Evolutionary conservation across 2,797 vertebrate genomes (phyloP), one percentile per base, ranked within the genome.

Genomic region (Tenualosa ilisha): DNA sequence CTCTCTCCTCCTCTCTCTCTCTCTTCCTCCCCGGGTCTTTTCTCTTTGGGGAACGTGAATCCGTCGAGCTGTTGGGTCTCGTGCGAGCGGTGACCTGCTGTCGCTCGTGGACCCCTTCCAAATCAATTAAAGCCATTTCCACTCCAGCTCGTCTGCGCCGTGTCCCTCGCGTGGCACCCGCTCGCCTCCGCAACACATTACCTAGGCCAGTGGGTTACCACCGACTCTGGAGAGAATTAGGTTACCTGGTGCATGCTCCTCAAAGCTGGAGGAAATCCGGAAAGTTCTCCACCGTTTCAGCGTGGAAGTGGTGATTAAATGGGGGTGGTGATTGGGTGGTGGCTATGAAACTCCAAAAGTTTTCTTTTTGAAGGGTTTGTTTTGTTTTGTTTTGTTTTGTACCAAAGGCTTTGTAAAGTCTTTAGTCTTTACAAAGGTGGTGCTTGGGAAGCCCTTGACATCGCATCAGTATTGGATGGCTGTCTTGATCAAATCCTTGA

Each of bases 211-310:
- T 95, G 94, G 93, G 91, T 94, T 95, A 92, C 94, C 92, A 93
- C 92, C 91, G 22, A 89, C 86, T 92, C 85, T 49, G 88, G 92
- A 93, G 94, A 93, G 93, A 91, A 92, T 94, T 93, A 94, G 90
- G 93, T 92, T 93, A 95, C 94, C 94, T 94, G 95, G 93, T 93
- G 91, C 93, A 93, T 93, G 93, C 93, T 94, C 92, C 94, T 94
- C 94, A 94, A 96, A 95, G 94, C 94, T 95, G 93, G 93, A 72
- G 37, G 13, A 95, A 95, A 95, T 94, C 93, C 94, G 91, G 89
- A 93, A 94, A 94, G 94, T 94, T 95, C 43, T 85, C 81, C 83
- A 84, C 92, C 89, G 90, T 90, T 88, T 75, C 68, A 2, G 26
- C 5, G 31, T 90, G 92, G 92, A 93, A 93, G 94, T 93, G 93